phyloP scores from a whole-genome alignment of 2,888 invertebrate species.

The Archips xylosteana region DNA sequence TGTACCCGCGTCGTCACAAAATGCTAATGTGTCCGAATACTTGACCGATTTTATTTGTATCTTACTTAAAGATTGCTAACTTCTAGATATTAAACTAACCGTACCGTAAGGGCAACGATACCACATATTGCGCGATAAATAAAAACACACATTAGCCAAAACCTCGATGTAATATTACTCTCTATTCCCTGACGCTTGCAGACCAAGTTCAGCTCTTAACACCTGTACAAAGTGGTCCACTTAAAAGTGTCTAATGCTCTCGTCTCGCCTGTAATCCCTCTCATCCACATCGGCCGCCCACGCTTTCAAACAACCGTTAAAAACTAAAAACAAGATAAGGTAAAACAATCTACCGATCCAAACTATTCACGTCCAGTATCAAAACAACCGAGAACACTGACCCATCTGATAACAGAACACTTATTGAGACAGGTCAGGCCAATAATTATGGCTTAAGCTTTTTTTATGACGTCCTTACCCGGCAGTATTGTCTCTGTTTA shows the following conservation, averaged over 20 bases:
- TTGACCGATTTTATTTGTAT: not conserved
- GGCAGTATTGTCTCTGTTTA: slow-evolving; percentile 22
- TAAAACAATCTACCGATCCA: slow-evolving; percentile 16
- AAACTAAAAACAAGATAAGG: slow-evolving; percentile 24
- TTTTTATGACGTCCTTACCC: slow-evolving; percentile 30
- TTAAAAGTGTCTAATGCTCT: slow-evolving; percentile 35
- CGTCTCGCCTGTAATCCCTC: slow-evolving; percentile 29
- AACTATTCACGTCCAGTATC: slow-evolving; percentile 16
- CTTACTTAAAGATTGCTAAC: not conserved
- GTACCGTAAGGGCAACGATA: not conserved
- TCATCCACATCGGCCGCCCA: slow-evolving; percentile 26
- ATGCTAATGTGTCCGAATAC: not conserved
- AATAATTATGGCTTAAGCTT: slow-evolving; percentile 34
- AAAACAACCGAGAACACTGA: slow-evolving; percentile 16
- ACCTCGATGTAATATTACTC: slow-evolving; percentile 5
- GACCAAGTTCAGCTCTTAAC: slow-evolving; percentile 21
- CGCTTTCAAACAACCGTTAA: slow-evolving; percentile 29
- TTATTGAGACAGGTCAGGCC: slow-evolving; percentile 42
- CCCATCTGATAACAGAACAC: slow-evolving; percentile 26
- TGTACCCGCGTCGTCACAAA: not conserved
- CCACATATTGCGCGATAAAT: not conserved
- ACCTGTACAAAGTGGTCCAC: slow-evolving; percentile 29
- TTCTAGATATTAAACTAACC: not conserved
- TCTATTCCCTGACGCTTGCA: slow-evolving; percentile 4
- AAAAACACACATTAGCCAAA: not conserved